These are phyloP conservation scores for Euthynnus affinis DNA, from an alignment of 2,797 vertebrate species.

Conservation along the genomic window DNA sequence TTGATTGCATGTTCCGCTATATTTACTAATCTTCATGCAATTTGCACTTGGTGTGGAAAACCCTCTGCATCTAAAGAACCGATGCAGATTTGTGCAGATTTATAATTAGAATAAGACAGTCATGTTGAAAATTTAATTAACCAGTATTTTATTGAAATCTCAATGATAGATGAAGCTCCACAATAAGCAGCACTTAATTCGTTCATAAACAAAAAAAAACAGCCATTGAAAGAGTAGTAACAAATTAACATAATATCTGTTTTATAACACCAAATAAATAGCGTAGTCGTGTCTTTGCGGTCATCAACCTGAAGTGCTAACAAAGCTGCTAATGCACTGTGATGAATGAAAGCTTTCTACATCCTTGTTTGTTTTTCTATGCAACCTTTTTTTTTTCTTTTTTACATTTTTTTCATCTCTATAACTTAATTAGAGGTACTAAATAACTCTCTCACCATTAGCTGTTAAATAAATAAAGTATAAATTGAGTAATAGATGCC, in stretches of 20 bases:
- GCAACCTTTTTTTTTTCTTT: neutral
- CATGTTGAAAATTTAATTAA: constrained; percentile 27
- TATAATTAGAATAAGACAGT: neutral
- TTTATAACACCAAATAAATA: constrained; percentile 20
- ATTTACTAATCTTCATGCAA: constrained; percentile 18
- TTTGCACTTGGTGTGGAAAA: constrained; percentile 7
- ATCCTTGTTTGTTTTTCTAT: neutral
- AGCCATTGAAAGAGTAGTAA: neutral
- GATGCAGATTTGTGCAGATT: constrained; percentile 28
- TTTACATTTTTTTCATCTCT: neutral
- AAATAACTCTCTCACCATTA: neutral
- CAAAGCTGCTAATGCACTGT: neutral
- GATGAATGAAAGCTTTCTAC: neutral
- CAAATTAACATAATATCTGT: neutral
- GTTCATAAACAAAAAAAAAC: constrained; percentile 12
- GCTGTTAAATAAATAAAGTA: neutral
- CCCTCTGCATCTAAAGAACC: constrained; percentile 14
- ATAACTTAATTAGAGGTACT: neutral
- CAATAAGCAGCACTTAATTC: constrained; percentile 30
- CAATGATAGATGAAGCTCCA: neutral
- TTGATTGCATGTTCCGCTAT: constrained; percentile 27
- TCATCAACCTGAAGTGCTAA: constrained; percentile 18
- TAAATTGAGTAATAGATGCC: neutral
- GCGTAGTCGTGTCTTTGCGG: constrained; percentile 2
- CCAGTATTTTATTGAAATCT: constrained; percentile 38